These are phyloP conservation scores for Crematogaster levior DNA, from an alignment of 2,888 invertebrate genomes.

Conservation along the genomic window DNA sequence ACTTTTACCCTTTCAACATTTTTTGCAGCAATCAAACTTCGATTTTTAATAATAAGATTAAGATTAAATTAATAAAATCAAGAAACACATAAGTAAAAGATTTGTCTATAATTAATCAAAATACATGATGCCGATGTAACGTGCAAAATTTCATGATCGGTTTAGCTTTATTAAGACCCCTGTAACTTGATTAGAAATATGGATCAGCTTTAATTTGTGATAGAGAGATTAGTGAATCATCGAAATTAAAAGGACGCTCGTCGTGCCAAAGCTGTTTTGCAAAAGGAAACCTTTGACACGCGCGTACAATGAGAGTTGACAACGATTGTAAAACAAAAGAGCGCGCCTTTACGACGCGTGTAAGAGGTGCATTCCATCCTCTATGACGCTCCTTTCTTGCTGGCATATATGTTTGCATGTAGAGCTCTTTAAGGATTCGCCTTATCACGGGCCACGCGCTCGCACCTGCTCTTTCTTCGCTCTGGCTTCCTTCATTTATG, in stretches of 20 bases:
- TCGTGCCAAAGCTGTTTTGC: not conserved
- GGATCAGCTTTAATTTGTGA: not conserved
- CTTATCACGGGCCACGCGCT: conserved; percentile 66
- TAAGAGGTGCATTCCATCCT: conserved; percentile 30
- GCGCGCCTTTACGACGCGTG: not conserved
- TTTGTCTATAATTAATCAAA: not conserved
- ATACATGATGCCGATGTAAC: not conserved
- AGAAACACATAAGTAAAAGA: not conserved
- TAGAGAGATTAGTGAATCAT: not conserved
- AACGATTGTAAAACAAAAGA: conserved; percentile 32
- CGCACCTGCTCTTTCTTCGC: conserved; percentile 63
- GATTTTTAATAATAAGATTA: not conserved
- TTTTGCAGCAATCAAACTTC: not conserved
- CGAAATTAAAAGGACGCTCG: not conserved
- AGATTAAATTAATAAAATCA: no score
- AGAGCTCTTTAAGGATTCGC: conserved; percentile 45
- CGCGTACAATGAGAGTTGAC: not conserved
- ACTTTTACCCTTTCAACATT: not conserved
- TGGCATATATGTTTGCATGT: conserved; percentile 7
- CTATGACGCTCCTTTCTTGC: conserved; percentile 36
- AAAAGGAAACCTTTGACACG: not conserved
- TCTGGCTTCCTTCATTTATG: conserved; percentile 63
- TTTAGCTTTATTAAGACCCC: not conserved
- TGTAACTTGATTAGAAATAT: not conserved
- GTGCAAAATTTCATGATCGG: not conserved